Conservation (phyloP, 1,140 invertebrate genomes). For the Sesamia nonagrioides region DNA sequence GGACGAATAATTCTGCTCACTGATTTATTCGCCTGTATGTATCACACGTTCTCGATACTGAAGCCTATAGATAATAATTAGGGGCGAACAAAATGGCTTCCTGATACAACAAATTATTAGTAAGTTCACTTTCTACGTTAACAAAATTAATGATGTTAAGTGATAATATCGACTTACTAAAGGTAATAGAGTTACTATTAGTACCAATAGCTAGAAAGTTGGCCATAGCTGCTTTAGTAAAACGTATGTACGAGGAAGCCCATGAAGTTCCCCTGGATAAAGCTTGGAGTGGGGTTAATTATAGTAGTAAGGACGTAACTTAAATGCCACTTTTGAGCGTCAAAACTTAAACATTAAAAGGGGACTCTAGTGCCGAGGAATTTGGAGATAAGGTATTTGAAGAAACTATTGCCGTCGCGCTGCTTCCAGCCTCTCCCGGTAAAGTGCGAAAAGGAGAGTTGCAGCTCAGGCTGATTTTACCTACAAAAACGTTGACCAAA, state of each 20-base stretch:
- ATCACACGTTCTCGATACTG: constrained; percentile 62
- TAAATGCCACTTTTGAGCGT: no score
- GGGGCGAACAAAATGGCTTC: constrained; percentile 63
- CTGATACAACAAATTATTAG: constrained; percentile 47
- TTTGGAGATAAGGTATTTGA: no score
- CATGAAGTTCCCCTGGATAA: no score
- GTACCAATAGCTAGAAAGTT: not conserved
- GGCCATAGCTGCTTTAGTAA: not conserved
- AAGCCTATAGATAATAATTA: constrained; percentile 69
- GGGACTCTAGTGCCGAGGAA: no score
- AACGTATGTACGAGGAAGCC: not conserved
- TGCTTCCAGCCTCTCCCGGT: no score
- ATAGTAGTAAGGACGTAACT: no score
- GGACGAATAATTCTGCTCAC: not conserved
- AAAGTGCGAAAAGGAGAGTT: no score
- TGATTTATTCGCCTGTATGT: constrained; percentile 52
- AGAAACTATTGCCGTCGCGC: no score
- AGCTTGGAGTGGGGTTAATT: no score
- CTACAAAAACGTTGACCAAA: no score
- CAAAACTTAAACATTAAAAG: no score
- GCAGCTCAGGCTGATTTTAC: no score
- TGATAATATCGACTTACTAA: not conserved
- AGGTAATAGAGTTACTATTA: not conserved
- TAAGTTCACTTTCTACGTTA: constrained; percentile 53
- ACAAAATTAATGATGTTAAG: not conserved